Conservation (phyloP, 2,113 vertebrate genomes). For the Acanthochromis polyacanthus region DNA sequence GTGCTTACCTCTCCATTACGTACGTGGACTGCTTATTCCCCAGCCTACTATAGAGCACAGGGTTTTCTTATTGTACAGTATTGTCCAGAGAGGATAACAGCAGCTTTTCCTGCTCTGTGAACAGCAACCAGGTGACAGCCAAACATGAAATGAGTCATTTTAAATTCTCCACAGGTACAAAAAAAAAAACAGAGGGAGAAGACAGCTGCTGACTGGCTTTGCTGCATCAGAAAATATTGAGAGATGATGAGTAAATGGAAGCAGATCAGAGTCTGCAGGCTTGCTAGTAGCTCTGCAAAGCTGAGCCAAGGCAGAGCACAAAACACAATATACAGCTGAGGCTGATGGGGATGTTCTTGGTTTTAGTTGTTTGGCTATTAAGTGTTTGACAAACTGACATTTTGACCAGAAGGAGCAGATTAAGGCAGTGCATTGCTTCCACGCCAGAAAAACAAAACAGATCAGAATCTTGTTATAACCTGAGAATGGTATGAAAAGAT, state of each 20-base stretch:
- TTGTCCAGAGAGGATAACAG: constrained; percentile 11
- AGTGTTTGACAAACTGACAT: too few species aligned
- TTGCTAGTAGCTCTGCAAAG: too few species aligned
- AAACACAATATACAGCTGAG: too few species aligned
- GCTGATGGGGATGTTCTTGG: too few species aligned
- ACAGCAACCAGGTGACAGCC: constrained; percentile 24
- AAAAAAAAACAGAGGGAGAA: neutral
- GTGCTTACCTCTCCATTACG: constrained; percentile 41
- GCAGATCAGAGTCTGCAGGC: too few species aligned
- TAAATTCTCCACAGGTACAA: constrained; percentile 1
- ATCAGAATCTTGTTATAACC: too few species aligned
- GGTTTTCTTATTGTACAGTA: neutral
- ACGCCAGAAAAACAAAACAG: too few species aligned
- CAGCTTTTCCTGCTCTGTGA: constrained; percentile 16
- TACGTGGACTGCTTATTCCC: constrained; percentile 21
- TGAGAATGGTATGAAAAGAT: too few species aligned
- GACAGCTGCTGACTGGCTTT: neutral
- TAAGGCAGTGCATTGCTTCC: too few species aligned
- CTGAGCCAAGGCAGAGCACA: too few species aligned
- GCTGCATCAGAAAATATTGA: neutral
- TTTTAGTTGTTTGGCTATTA: too few species aligned
- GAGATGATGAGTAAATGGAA: constrained; percentile 8
- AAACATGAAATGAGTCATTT: neutral
- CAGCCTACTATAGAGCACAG: constrained; percentile 1
- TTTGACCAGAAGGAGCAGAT: too few species aligned